Conservation (phyloP, 2,797 vertebrate species). For the Sylvilagus floridanus region DNA sequence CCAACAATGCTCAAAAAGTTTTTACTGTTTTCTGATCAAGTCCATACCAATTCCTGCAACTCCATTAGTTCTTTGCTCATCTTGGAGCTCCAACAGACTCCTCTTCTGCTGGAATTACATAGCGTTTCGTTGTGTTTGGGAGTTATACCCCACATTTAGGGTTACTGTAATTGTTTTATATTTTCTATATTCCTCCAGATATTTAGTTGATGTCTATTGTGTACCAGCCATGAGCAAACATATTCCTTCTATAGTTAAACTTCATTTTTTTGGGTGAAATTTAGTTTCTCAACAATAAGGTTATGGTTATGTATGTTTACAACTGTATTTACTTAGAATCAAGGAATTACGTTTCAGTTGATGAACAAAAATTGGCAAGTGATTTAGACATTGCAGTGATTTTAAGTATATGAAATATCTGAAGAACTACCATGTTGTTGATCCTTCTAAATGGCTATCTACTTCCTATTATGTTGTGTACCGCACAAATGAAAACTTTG, state of each 20-base stretch:
- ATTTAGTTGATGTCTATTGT: background rate
- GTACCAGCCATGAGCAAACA: background rate
- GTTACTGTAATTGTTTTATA: background rate
- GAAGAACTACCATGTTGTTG: slow-evolving; percentile 18
- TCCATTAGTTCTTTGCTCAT: background rate
- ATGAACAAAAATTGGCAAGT: slow-evolving; percentile 7
- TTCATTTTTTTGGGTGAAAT: slow-evolving; percentile 32
- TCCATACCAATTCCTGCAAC: background rate
- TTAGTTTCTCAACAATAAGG: slow-evolving; percentile 26
- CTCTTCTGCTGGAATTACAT: background rate
- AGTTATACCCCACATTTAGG: background rate
- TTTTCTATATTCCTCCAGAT: background rate
- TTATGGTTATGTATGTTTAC: background rate
- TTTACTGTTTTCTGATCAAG: background rate
- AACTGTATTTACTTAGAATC: background rate
- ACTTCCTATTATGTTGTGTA: background rate
- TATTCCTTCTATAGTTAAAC: background rate
- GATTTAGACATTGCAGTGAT: background rate
- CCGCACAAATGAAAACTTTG: slow-evolving; percentile 13
- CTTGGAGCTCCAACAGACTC: background rate
- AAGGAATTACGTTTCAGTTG: slow-evolving; percentile 40
- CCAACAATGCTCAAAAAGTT: background rate
- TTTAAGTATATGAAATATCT: background rate
- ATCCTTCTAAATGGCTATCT: background rate
- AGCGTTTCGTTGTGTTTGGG: background rate